phyloP scores from a whole-genome alignment of 2,113 vertebrate genomes.

The Sapayoa aenigma region DNA sequence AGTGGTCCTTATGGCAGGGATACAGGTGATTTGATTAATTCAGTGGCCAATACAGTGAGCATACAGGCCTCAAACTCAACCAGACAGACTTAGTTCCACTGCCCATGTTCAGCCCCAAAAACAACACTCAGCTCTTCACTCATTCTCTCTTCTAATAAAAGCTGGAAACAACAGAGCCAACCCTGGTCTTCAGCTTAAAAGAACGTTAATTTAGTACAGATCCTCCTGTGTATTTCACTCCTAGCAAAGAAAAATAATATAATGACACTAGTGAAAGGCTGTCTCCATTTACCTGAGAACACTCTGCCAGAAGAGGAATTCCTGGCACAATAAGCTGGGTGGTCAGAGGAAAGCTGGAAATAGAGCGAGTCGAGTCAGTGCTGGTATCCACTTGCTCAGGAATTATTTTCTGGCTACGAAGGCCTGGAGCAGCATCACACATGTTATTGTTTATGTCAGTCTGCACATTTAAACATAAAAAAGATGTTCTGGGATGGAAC shows the following conservation, averaged over 20 bases:
- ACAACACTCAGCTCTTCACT: background rate
- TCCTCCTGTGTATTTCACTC: background rate
- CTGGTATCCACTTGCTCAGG: background rate
- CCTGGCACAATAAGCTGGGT: background rate
- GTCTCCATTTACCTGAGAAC: background rate
- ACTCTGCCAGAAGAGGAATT: background rate
- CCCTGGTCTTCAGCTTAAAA: background rate
- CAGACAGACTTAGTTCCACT: background rate
- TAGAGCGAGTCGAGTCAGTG: background rate
- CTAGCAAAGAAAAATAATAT: background rate
- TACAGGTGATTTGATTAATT: background rate
- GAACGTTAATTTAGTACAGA: background rate
- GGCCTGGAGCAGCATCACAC: background rate
- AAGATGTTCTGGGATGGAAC: background rate
- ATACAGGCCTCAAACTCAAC: background rate
- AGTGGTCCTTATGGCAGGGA: background rate
- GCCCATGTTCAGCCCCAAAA: background rate
- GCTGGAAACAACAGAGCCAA: background rate
- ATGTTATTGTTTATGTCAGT: background rate
- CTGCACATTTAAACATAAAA: background rate
- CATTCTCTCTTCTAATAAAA: background rate
- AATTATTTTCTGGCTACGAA: background rate
- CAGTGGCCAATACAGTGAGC: background rate
- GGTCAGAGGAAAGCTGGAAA: background rate
- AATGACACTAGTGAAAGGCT: background rate